These are phyloP conservation scores for Meiosimyza decipiens DNA, from an alignment of 2,888 invertebrate species.

Conservation along the genomic window DNA sequence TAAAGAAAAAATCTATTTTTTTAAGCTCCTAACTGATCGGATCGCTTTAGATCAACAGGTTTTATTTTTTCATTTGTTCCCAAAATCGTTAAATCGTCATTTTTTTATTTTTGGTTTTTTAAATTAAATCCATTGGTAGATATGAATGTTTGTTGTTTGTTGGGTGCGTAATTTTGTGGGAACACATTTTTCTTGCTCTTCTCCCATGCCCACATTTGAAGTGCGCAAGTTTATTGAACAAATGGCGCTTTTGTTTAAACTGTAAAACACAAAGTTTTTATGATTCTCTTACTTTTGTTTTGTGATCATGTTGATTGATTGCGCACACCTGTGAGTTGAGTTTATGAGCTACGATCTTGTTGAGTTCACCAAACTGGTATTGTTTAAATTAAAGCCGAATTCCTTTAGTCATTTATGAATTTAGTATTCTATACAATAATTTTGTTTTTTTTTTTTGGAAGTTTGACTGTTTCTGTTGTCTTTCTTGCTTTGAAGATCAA, in stretches of 20 bases:
- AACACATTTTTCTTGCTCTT: slow-evolving; percentile 3
- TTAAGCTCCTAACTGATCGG: neutral
- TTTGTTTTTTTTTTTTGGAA: too few relatives aligned
- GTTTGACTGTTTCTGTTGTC: too few relatives aligned
- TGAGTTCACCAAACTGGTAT: slow-evolving; percentile 16
- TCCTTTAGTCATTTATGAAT: too few relatives aligned
- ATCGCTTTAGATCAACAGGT: slow-evolving; percentile 24
- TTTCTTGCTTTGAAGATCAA: too few relatives aligned
- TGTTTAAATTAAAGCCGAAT: slow-evolving; percentile 24
- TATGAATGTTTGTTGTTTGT: neutral
- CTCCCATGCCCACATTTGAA: neutral
- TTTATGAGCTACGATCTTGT: slow-evolving; percentile 33
- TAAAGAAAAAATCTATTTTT: too few relatives aligned
- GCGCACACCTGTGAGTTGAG: slow-evolving; percentile 41
- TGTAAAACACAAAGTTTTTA: slow-evolving; percentile 1
- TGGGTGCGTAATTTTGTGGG: neutral
- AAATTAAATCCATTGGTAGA: too few relatives aligned
- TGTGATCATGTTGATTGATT: slow-evolving; percentile 43
- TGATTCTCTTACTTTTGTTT: slow-evolving; percentile 46
- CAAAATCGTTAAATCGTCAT: too few relatives aligned
- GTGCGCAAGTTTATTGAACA: neutral
- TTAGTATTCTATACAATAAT: too few relatives aligned
- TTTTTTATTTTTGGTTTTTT: too few relatives aligned
- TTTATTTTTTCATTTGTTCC: neutral
- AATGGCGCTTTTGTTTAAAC: slow-evolving; percentile 27